A percentile compares a stretch with the other conserved stretches of the same genome.
phyloP scores from a whole-genome alignment of 2,888 invertebrate genomes.

The Barypeithes pellucidus region DNA sequence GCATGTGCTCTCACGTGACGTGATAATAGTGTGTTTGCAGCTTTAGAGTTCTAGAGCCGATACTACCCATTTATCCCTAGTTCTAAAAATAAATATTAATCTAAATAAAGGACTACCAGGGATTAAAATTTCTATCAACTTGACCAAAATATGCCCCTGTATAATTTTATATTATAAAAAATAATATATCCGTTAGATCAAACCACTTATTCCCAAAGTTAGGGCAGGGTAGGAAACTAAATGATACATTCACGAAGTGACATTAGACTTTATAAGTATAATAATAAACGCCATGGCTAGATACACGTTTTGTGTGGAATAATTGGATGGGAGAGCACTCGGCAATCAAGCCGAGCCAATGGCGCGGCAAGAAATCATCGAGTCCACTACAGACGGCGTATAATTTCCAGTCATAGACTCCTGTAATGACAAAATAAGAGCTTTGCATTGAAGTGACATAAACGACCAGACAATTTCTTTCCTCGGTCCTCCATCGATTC shows the following conservation, averaged over 20 bases:
- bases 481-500: not conserved
- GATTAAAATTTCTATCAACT: too few species aligned
- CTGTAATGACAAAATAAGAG: slow-evolving; percentile 72
- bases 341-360: slow-evolving; percentile 64
- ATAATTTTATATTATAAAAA: not conserved
- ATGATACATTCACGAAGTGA: slow-evolving; percentile 68
- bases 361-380: slow-evolving; percentile 59
- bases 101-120: too few species aligned
- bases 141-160: too few species aligned
- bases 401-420: slow-evolving; percentile 70
- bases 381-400: slow-evolving; percentile 59
- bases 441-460: slow-evolving; percentile 67
- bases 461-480: slow-evolving; percentile 56
- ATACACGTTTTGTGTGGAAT: slow-evolving; percentile 67
- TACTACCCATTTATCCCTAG: too few species aligned
- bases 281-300: slow-evolving; percentile 64
- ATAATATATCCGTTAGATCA: not conserved
- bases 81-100: too few species aligned
- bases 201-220: slow-evolving; percentile 30
- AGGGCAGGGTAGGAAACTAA: slow-evolving; percentile 43
- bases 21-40: too few species aligned
- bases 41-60: too few species aligned
- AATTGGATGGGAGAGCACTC: slow-evolving; percentile 66
- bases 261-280: slow-evolving; percentile 61
- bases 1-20: too few species aligned